Conservation (phyloP, 2,888 invertebrate genomes). For the Laspeyria flexula region DNA sequence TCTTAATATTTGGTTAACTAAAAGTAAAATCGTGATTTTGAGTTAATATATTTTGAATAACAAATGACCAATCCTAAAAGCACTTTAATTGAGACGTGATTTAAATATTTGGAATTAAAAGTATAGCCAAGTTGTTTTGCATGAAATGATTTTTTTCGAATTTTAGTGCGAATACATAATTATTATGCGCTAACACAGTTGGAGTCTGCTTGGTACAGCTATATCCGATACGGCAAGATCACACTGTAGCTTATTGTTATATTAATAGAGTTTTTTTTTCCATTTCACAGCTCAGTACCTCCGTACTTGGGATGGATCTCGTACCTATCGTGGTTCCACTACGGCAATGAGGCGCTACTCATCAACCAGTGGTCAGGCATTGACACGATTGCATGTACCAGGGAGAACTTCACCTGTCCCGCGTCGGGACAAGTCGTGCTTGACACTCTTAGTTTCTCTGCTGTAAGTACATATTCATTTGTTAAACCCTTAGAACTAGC, state of each 20-base stretch:
- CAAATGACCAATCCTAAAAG: too few species aligned
- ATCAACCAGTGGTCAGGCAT: slow-evolving; percentile 96
- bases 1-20: too few species aligned
- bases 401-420: slow-evolving; percentile 91
- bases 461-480: slow-evolving; percentile 72
- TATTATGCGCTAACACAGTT: too few species aligned
- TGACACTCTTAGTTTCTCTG: slow-evolving; percentile 91
- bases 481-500: too few species aligned
- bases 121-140: not conserved
- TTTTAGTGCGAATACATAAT: too few species aligned
- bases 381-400: slow-evolving; percentile 90
- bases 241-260: too few species aligned
- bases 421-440: slow-evolving; percentile 92
- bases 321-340: slow-evolving; percentile 96
- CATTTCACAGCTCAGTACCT: slow-evolving; percentile 90
- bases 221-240: too few species aligned
- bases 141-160: too few species aligned
- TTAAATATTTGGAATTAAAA: not conserved
- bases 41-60: too few species aligned
- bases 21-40: too few species aligned
- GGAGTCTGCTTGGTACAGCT: too few species aligned
- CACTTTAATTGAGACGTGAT: not conserved
- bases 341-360: slow-evolving; percentile 95
- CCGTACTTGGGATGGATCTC: slow-evolving; percentile 94
- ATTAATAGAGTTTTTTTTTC: too few species aligned